These are phyloP conservation scores for Zaprionus ghesquierei DNA, from an alignment of 1,140 invertebrate genomes.

Conservation along the genomic window DNA sequence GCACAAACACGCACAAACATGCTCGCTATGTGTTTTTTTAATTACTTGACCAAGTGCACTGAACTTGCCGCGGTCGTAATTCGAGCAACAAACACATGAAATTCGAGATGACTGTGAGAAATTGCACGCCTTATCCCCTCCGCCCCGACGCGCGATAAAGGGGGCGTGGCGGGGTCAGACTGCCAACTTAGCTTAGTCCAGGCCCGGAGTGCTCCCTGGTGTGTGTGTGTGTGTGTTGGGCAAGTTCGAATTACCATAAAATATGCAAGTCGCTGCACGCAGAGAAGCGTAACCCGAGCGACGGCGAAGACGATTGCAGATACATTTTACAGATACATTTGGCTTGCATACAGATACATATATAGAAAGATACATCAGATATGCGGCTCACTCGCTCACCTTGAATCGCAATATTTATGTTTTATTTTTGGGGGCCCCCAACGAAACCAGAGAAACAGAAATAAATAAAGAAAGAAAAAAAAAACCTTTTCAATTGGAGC, in stretches of 20 bases:
- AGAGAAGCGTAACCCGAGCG: conserved; percentile 44
- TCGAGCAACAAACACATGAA: conserved; percentile 54
- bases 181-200: conserved; percentile 37
- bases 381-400: conserved; percentile 55
- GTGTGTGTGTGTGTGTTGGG: conserved; percentile 17
- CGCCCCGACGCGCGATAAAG: neutral
- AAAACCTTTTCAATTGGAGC: conserved; percentile 46
- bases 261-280: conserved; percentile 67
- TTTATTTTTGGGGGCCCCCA: conserved; percentile 22
- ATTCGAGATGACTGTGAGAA: conserved; percentile 62
- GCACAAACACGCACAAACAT: neutral
- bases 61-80: conserved; percentile 60
- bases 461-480: conserved; percentile 24
- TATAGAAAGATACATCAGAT: neutral
- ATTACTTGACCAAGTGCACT: conserved; percentile 56
- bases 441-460: no score
- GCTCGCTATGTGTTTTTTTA: conserved; percentile 41
- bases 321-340: conserved; percentile 44
- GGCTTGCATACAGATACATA: neutral
- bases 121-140: conserved; percentile 32
- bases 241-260: conserved; percentile 73
- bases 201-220: conserved; percentile 1
- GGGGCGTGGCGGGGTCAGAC: neutral
- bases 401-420: conserved; percentile 38
- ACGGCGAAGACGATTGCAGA: conserved; percentile 38